phyloP scores from a whole-genome alignment of 2,113 vertebrate species.

The Rhea americana region DNA sequence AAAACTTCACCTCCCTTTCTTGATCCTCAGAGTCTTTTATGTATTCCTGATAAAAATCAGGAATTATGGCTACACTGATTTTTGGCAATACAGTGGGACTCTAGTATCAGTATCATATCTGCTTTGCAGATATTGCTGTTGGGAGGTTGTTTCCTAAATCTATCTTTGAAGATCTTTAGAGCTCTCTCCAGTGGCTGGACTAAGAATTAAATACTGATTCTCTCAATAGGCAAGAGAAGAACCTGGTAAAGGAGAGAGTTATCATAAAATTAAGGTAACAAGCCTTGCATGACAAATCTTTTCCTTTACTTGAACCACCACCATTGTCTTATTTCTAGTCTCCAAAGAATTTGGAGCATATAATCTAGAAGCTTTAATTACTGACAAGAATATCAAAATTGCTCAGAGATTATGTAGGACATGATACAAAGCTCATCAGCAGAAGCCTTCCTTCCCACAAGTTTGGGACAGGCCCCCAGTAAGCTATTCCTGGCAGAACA shows the following conservation, averaged over 20 bases:
- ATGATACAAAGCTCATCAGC: background rate
- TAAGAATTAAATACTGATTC: slow-evolving; percentile 11
- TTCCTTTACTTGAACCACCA: background rate
- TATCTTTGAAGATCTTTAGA: slow-evolving; percentile 21
- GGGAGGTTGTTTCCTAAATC: background rate
- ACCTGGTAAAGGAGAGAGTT: background rate
- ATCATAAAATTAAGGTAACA: background rate
- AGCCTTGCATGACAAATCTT: background rate
- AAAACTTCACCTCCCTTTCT: background rate
- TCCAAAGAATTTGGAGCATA: background rate
- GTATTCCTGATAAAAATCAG: background rate
- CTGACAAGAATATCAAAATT: background rate
- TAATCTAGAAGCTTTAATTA: background rate
- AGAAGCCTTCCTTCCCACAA: background rate
- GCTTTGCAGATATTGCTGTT: background rate
- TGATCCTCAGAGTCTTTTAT: background rate
- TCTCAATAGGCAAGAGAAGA: background rate
- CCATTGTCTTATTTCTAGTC: background rate
- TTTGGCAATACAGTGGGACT: background rate
- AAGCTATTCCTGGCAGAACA: background rate
- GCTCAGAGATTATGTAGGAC: background rate
- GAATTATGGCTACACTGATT: background rate
- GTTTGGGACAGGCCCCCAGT: background rate
- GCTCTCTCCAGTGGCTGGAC: slow-evolving; percentile 59
- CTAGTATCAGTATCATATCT: background rate